Percentiles rank a stretch among this genome's conserved stretches.
Conservation (phyloP, 2,888 invertebrate genomes). For the Aleiodes leptofemur region DNA sequence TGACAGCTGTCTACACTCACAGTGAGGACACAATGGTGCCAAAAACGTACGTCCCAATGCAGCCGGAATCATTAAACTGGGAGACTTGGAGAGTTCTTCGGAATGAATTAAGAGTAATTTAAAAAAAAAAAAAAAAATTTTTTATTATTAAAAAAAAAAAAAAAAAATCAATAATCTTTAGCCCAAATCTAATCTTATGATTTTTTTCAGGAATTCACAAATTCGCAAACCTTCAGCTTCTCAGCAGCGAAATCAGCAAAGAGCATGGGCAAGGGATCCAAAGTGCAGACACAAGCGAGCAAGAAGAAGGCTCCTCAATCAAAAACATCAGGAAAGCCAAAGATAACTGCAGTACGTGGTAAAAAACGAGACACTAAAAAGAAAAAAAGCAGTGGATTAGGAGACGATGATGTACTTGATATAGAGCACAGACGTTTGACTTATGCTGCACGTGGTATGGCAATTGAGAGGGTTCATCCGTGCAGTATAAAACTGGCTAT, state of each 20-base stretch:
- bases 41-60: conserved; percentile 78
- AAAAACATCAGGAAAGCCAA: conserved; percentile 5
- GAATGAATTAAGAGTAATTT: conserved; percentile 75
- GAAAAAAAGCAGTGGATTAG: neutral
- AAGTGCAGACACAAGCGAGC: neutral
- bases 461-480: conserved; percentile 78
- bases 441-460: conserved; percentile 44
- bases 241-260: neutral
- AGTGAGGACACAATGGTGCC: conserved; percentile 76
- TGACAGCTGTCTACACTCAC: conserved; percentile 83
- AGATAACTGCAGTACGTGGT: conserved; percentile 4
- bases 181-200: neutral
- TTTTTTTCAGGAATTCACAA: neutral
- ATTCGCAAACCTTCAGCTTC: neutral
- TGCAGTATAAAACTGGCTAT: conserved; percentile 87
- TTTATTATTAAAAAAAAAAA: too few species aligned
- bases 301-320: neutral
- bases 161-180: neutral
- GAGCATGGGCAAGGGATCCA: too few species aligned
- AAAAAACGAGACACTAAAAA: neutral
- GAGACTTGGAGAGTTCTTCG: conserved; percentile 83
- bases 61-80: conserved; percentile 82
- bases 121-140: too few species aligned
- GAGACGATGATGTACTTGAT: conserved; percentile 49
- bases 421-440: conserved; percentile 38